Conservation (phyloP, 2,797 vertebrate species). For the Xenopus petersii region DNA sequence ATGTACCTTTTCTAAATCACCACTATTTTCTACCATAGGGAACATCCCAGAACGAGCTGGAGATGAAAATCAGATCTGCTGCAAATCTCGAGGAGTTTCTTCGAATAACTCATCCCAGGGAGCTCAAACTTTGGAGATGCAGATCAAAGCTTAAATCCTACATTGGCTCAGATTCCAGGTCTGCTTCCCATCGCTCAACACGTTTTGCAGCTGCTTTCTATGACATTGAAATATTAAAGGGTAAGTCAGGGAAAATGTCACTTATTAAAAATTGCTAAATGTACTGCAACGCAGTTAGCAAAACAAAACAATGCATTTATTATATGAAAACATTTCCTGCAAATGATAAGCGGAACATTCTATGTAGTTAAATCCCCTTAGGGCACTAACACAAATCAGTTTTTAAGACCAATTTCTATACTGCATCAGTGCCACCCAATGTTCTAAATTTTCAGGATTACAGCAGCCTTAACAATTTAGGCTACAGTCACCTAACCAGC, state of each 20-base stretch:
- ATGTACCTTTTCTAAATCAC: neutral
- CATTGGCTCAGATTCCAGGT: conserved; percentile 62
- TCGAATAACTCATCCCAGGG: conserved; percentile 83
- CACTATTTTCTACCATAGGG: conserved; percentile 50
- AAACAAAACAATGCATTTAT: too few species aligned
- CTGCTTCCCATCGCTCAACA: conserved; percentile 86
- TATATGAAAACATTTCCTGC: too few species aligned
- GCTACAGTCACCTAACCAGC: too few species aligned
- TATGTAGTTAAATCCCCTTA: too few species aligned
- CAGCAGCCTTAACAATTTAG: too few species aligned
- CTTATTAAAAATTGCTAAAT: too few species aligned
- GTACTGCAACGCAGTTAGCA: too few species aligned
- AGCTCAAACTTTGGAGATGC: conserved; percentile 95
- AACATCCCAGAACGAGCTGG: conserved; percentile 68
- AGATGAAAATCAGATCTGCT: conserved; percentile 80
- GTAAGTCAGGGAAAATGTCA: conserved; percentile 53
- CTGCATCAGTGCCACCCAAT: too few species aligned
- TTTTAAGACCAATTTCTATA: too few species aligned
- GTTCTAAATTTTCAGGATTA: too few species aligned
- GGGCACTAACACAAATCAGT: too few species aligned
- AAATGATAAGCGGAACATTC: too few species aligned
- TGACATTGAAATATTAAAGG: conserved; percentile 87
- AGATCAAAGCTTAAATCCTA: conserved; percentile 78
- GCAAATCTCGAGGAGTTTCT: conserved; percentile 89
- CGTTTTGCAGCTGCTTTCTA: conserved; percentile 89